These are phyloP conservation scores for Xyliphius kryptos DNA, from an alignment of 2,113 vertebrate genomes.

Conservation along the genomic window DNA sequence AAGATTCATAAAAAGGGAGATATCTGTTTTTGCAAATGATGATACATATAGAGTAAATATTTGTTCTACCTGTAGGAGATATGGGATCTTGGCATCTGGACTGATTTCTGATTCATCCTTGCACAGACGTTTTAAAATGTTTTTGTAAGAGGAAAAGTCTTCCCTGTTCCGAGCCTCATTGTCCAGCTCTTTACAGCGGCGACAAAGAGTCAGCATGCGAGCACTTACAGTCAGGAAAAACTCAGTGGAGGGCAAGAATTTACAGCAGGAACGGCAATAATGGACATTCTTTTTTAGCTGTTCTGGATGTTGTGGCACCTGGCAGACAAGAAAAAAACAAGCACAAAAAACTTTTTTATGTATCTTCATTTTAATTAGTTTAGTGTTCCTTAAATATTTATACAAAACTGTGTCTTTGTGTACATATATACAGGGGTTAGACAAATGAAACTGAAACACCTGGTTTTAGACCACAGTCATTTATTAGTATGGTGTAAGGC, in stretches of 20 bases:
- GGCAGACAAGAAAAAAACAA: too few species aligned
- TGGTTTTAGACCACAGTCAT: too few species aligned
- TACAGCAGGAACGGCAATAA: conserved; percentile 72
- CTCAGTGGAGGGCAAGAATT: conserved; percentile 61
- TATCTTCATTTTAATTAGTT: too few species aligned
- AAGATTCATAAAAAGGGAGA: too few species aligned
- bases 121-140: conserved; percentile 71
- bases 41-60: neutral
- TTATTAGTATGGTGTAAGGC: too few species aligned
- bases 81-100: conserved; percentile 69
- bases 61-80: conserved; percentile 75
- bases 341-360: too few species aligned
- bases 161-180: conserved; percentile 68
- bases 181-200: conserved; percentile 61
- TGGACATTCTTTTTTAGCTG: conserved; percentile 68
- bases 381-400: too few species aligned
- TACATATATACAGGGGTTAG: too few species aligned
- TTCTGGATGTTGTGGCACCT: conserved; percentile 76
- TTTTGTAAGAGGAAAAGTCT: conserved; percentile 69
- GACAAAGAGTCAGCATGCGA: conserved; percentile 56
- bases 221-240: conserved; percentile 59
- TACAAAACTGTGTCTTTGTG: too few species aligned
- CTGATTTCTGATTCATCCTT: conserved; percentile 59
- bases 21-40: too few species aligned
- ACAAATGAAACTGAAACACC: too few species aligned